A percentile compares a stretch with the other conserved stretches of the same genome.
phyloP scores from a whole-genome alignment of 2,888 invertebrate genomes.

The Lissonota sp. region DNA sequence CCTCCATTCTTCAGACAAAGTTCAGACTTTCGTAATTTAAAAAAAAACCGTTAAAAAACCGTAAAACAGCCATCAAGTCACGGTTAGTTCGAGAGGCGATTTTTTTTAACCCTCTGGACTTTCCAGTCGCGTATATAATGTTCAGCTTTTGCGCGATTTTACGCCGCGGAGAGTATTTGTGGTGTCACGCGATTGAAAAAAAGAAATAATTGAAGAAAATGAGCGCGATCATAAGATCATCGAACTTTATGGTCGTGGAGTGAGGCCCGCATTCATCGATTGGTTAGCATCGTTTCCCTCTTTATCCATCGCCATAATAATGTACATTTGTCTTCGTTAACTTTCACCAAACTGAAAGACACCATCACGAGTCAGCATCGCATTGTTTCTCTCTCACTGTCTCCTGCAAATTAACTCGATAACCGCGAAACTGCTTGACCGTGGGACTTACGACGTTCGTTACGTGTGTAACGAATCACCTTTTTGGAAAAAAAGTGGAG shows the following conservation, averaged over 20 bases:
- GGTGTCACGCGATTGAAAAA: slow-evolving; percentile 19
- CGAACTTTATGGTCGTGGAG: slow-evolving; percentile 38
- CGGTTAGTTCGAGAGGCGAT: no score
- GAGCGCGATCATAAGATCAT: slow-evolving; percentile 31
- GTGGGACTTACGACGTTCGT: slow-evolving; percentile 47
- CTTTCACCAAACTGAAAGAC: slow-evolving; percentile 55
- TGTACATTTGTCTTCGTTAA: slow-evolving; percentile 31
- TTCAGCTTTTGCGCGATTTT: not conserved
- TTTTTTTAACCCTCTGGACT: not conserved
- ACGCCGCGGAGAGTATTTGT: not conserved
- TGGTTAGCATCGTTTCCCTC: not conserved
- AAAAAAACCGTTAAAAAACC: no score
- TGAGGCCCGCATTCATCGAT: no score
- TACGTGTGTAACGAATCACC: slow-evolving; percentile 13
- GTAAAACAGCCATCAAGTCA: no score
- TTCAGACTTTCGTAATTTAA: no score
- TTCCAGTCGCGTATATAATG: not conserved
- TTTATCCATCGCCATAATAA: slow-evolving; percentile 35
- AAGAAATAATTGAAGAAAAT: not conserved
- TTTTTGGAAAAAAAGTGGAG: no score
- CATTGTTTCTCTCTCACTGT: slow-evolving; percentile 29
- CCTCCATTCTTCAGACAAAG: no score
- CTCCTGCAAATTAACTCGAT: slow-evolving; percentile 45
- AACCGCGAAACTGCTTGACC: slow-evolving; percentile 62
- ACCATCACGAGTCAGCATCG: slow-evolving; percentile 15